phyloP scores from a whole-genome alignment of 1,140 invertebrate species.

The Trichonephila clavata region DNA sequence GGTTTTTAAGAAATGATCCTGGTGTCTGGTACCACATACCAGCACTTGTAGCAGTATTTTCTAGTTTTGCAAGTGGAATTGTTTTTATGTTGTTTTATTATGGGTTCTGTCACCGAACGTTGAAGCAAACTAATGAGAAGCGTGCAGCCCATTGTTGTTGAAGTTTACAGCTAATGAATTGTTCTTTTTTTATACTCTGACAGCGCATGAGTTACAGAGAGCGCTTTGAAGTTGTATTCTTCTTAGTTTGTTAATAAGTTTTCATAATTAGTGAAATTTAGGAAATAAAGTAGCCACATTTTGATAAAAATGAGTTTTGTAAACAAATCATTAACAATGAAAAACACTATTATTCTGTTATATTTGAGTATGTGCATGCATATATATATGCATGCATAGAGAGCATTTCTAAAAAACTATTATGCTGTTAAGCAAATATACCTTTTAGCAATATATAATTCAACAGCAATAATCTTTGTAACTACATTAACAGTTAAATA shows the following conservation, averaged over 20 bases:
- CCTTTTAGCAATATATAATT: too few species aligned
- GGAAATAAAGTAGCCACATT: slow-evolving; percentile 26
- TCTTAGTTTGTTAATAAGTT: slow-evolving; percentile 75
- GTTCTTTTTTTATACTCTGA: slow-evolving; percentile 68
- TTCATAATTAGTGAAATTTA: slow-evolving; percentile 72
- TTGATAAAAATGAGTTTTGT: neutral
- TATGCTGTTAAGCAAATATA: too few species aligned
- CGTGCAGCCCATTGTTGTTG: slow-evolving; percentile 73
- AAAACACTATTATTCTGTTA: neutral
- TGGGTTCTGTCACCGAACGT: slow-evolving; percentile 80
- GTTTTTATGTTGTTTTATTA: slow-evolving; percentile 81
- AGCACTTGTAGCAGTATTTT: slow-evolving; percentile 79
- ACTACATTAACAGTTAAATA: too few species aligned
- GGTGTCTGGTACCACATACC: slow-evolving; percentile 79
- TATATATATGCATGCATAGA: too few species aligned
- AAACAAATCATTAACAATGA: neutral
- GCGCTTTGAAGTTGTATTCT: slow-evolving; percentile 66
- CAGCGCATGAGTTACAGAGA: slow-evolving; percentile 42
- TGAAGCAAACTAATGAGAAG: slow-evolving; percentile 72
- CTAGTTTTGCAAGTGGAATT: slow-evolving; percentile 80
- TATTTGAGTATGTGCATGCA: neutral
- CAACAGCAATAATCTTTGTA: too few species aligned
- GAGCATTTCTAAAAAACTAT: too few species aligned
- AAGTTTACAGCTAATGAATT: slow-evolving; percentile 33
- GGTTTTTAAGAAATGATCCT: slow-evolving; percentile 80